These are phyloP conservation scores for Cotesia glomerata DNA, from an alignment of 1,140 invertebrate species.

Conservation along the genomic window DNA sequence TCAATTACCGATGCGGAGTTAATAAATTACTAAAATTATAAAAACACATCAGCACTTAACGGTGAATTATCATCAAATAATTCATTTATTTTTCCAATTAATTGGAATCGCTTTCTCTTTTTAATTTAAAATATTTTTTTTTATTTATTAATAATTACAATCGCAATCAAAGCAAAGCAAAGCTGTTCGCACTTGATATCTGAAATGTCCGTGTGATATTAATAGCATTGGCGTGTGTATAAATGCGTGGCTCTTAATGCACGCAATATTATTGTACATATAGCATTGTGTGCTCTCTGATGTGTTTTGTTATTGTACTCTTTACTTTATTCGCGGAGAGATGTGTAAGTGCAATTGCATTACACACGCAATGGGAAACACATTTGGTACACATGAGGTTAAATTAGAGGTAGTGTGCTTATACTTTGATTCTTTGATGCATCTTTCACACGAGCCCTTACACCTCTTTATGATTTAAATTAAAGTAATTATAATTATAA, in stretches of 20 bases:
- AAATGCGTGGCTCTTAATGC: slow-evolving; percentile 29
- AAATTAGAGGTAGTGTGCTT: not conserved
- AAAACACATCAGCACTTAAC: no score
- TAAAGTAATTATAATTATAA: no score
- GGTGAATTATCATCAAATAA: no score
- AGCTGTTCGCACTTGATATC: slow-evolving; percentile 23
- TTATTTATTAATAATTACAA: not conserved
- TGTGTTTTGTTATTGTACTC: no score
- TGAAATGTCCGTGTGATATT: slow-evolving; percentile 22
- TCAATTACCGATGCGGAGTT: no score
- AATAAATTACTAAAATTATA: no score
- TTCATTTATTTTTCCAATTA: no score
- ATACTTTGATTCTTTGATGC: not conserved
- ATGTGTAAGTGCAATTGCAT: slow-evolving; percentile 5
- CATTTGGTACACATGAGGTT: not conserved
- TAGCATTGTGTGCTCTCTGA: no score
- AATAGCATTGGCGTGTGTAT: slow-evolving; percentile 25
- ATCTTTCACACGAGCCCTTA: slow-evolving; percentile 4
- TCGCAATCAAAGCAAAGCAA: not conserved
- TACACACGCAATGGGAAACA: slow-evolving; percentile 28
- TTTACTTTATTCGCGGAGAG: not conserved
- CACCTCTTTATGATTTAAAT: not conserved
- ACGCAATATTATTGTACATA: not conserved
- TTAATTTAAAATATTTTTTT: not conserved
- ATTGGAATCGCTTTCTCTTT: not conserved